These are phyloP conservation scores for Motacilla alba DNA, from an alignment of 2,113 vertebrate species.

Conservation along the genomic window DNA sequence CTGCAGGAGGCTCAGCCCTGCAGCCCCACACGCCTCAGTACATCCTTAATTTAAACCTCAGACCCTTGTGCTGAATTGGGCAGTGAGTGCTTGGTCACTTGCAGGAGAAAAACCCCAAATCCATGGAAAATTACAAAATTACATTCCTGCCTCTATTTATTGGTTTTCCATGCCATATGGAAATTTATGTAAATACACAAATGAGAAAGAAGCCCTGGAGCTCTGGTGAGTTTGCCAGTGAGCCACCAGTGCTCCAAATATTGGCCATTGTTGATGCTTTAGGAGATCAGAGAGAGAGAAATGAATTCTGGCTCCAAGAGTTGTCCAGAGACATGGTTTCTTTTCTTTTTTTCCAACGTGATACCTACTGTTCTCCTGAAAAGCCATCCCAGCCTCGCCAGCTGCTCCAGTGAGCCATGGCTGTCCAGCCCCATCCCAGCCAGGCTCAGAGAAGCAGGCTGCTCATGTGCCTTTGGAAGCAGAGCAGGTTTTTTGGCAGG, in stretches of 20 bases:
- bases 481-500: not conserved
- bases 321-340: not conserved
- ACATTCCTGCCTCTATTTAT: slow-evolving; percentile 33
- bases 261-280: slow-evolving; percentile 36
- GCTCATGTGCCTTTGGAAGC: accelerated
- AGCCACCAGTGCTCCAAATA: slow-evolving; percentile 16
- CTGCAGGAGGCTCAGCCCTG: not conserved
- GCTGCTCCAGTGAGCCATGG: not conserved
- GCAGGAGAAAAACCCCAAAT: not conserved
- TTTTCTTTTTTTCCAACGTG: not conserved
- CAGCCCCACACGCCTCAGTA: not conserved
- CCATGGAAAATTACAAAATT: slow-evolving; percentile 8
- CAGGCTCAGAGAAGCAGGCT: not conserved
- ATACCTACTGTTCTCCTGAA: not conserved
- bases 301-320: slow-evolving; percentile 22
- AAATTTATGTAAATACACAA: slow-evolving; percentile 71
- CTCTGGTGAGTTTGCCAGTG: slow-evolving; percentile 22
- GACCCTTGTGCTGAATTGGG: not conserved
- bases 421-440: not conserved
- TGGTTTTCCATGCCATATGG: slow-evolving; percentile 44
- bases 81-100: not conserved
- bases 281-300: slow-evolving; percentile 14
- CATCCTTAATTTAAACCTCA: not conserved
- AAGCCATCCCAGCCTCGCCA: not conserved
- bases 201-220: slow-evolving; percentile 42